These are phyloP conservation scores for rabbit (Oryctolagus cuniculus) DNA, from an alignment of 2,113 vertebrate species.

Conservation along the genomic window mOryCun1.1 NC_091432.1:194121501-194122000, in stretches of 20 bases:
- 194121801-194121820: background rate
- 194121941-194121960: background rate
- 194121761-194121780: constrained; percentile 62
- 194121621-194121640: constrained; percentile 22
- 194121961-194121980: background rate
- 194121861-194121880: background rate
- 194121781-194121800: constrained; percentile 15
- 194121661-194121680: constrained; percentile 74
- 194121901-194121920: background rate
- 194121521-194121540: background rate
- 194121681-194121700: constrained; percentile 66
- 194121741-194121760: constrained; percentile 15
- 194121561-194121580: background rate
- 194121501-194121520: background rate
- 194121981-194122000: background rate
- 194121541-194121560: background rate
- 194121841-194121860: constrained; percentile 5
- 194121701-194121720: constrained; percentile 64
- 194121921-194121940: background rate
- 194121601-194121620: background rate
- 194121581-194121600: background rate
- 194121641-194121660: constrained; percentile 34
- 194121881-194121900: background rate
- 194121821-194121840: constrained; percentile 2
- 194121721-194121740: constrained; percentile 21